Evolutionary conservation across 1,140 invertebrate genomes (phyloP).

Genomic region (Drosophila orena): DNA sequence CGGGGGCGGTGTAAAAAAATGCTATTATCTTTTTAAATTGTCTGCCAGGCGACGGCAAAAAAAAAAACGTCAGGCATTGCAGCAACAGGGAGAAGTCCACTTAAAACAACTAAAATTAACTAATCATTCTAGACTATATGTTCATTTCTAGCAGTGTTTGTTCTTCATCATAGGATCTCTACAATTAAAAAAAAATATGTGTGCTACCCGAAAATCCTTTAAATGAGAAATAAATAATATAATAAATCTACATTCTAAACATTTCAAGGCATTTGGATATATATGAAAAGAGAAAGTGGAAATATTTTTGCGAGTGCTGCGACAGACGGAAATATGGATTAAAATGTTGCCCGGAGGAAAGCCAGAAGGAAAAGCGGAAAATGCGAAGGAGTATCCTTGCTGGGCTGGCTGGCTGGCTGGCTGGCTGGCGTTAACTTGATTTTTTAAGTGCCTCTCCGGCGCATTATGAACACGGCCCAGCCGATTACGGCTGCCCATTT

Average conservation of each 20-base stretch:
- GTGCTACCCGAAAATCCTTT: too few species aligned
- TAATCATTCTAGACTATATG: too few species aligned
- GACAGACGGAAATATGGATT: conserved; percentile 73
- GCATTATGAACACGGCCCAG: conserved; percentile 64
- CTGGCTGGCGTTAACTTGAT: conserved; percentile 71
- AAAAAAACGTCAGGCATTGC: neutral
- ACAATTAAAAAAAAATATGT: too few species aligned
- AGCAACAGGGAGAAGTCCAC: conserved; percentile 17
- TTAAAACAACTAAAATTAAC: neutral
- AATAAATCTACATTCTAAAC: too few species aligned
- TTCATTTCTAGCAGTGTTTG: too few species aligned
- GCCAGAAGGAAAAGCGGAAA: conserved; percentile 2
- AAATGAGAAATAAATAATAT: too few species aligned
- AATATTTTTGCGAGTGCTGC: conserved; percentile 10
- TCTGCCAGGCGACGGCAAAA: conserved; percentile 63
- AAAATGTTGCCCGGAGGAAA: conserved; percentile 68
- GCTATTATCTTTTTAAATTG: conserved; percentile 81
- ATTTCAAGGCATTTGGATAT: too few species aligned
- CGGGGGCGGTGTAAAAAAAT: conserved; percentile 41
- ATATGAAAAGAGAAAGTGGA: too few species aligned
- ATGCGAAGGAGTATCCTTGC: conserved; percentile 31
- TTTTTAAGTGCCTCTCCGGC: conserved; percentile 74
- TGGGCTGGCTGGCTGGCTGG: conserved; percentile 4
- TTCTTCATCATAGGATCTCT: too few species aligned
- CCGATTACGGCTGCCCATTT: conserved; percentile 50